These are phyloP conservation scores for Dermolepida albohirtum DNA, from an alignment of 2,888 invertebrate genomes.

Conservation along the genomic window DNA sequence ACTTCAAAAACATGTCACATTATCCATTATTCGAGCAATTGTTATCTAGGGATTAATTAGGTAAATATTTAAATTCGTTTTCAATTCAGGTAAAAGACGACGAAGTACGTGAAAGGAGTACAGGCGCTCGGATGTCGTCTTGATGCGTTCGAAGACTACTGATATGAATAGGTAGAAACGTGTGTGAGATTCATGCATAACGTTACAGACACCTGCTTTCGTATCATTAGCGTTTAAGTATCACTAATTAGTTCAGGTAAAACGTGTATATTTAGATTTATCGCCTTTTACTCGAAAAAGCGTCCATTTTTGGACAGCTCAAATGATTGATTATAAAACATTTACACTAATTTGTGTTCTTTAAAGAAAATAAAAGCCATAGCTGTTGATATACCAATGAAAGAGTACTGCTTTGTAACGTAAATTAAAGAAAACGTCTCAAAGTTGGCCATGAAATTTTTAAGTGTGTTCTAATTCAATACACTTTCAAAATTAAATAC, in stretches of 20 bases:
- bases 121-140: neutral
- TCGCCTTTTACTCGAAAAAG: constrained; percentile 1
- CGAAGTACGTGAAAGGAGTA: too few relatives aligned
- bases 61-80: constrained; percentile 4
- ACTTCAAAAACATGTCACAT: neutral
- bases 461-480: too few relatives aligned
- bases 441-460: too few relatives aligned
- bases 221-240: constrained; percentile 26
- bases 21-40: neutral
- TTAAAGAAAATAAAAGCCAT: too few relatives aligned
- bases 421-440: too few relatives aligned
- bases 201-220: constrained; percentile 25
- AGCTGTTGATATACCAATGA: too few relatives aligned
- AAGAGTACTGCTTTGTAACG: too few relatives aligned
- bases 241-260: constrained; percentile 28
- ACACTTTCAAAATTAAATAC: too few relatives aligned
- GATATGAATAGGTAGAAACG: constrained; percentile 9
- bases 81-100: neutral
- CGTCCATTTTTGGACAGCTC: neutral
- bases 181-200: constrained; percentile 13
- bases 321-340: too few relatives aligned
- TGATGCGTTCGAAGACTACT: neutral
- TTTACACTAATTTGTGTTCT: too few relatives aligned
- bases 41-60: constrained; percentile 7
- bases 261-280: constrained; percentile 18